phyloP scores from a whole-genome alignment of 1,140 invertebrate species.

The Brachionus rubens region DNA sequence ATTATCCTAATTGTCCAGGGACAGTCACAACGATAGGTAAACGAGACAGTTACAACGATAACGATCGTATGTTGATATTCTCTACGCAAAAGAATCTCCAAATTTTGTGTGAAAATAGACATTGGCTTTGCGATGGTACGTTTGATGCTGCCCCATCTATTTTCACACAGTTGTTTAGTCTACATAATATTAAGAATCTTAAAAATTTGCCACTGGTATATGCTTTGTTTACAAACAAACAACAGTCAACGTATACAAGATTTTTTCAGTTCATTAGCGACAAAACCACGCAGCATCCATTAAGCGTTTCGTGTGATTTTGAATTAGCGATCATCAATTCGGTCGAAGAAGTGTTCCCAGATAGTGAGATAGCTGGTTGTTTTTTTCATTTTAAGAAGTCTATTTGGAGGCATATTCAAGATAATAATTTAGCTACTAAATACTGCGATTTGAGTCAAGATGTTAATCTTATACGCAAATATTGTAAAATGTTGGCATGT shows the following conservation, averaged over 20 bases:
- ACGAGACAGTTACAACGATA: background rate
- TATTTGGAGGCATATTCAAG: background rate
- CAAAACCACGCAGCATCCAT: background rate
- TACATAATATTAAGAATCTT: background rate
- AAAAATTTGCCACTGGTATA: conserved; percentile 13
- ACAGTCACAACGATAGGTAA: conserved; percentile 4
- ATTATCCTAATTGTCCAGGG: conserved; percentile 1
- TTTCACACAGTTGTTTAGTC: background rate
- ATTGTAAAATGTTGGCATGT: background rate
- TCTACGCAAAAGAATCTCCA: background rate
- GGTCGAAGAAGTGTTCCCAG: background rate
- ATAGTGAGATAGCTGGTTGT: background rate
- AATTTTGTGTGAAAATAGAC: background rate
- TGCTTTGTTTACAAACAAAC: no score
- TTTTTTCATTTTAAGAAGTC: conserved; percentile 23
- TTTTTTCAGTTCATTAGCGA: background rate
- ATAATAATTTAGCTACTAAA: background rate
- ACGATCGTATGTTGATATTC: background rate
- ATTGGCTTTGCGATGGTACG: conserved; percentile 3
- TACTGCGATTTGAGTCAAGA: background rate
- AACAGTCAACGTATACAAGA: no score
- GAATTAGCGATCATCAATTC: background rate
- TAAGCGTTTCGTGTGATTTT: background rate
- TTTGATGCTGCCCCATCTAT: background rate
- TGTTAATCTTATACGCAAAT: background rate